phyloP scores from a whole-genome alignment of 1,140 invertebrate species.

The Macrobrachium rosenbergii region DNA sequence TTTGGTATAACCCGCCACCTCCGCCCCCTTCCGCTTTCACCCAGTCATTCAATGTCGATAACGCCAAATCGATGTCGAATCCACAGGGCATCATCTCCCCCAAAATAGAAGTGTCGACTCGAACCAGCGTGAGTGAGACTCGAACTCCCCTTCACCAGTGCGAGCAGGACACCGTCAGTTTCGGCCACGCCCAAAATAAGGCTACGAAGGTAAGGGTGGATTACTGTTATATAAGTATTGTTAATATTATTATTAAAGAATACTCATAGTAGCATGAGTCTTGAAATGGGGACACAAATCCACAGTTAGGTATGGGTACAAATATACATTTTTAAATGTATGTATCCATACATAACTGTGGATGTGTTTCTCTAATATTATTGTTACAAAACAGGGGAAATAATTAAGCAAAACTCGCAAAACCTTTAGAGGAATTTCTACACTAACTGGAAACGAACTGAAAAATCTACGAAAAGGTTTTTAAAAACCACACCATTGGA shows the following conservation, averaged over 20 bases:
- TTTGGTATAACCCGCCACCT: background rate
- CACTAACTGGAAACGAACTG: too few relatives aligned
- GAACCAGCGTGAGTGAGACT: constrained; percentile 59
- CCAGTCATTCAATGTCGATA: background rate
- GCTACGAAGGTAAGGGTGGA: constrained; percentile 34
- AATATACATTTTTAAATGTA: too few relatives aligned
- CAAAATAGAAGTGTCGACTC: constrained; percentile 63
- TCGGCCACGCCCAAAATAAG: constrained; percentile 54
- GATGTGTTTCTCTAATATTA: too few relatives aligned
- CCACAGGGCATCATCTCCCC: constrained; percentile 63
- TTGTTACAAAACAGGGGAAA: too few relatives aligned
- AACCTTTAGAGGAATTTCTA: background rate
- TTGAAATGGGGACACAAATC: too few relatives aligned
- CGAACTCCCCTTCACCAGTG: constrained; percentile 61
- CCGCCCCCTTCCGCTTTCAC: background rate
- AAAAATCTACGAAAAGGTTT: too few relatives aligned
- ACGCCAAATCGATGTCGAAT: background rate
- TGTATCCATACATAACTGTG: too few relatives aligned
- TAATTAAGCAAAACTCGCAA: background rate
- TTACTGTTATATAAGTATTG: too few relatives aligned
- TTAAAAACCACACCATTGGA: too few relatives aligned
- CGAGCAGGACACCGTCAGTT: constrained; percentile 61
- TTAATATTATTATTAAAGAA: background rate
- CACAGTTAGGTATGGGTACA: too few relatives aligned
- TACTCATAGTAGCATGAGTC: too few relatives aligned